A percentile compares a stretch with the other conserved stretches of the same genome.
Evolutionary conservation across 1,140 invertebrate species (phyloP).

Genomic region (Spodoptera litura): DNA sequence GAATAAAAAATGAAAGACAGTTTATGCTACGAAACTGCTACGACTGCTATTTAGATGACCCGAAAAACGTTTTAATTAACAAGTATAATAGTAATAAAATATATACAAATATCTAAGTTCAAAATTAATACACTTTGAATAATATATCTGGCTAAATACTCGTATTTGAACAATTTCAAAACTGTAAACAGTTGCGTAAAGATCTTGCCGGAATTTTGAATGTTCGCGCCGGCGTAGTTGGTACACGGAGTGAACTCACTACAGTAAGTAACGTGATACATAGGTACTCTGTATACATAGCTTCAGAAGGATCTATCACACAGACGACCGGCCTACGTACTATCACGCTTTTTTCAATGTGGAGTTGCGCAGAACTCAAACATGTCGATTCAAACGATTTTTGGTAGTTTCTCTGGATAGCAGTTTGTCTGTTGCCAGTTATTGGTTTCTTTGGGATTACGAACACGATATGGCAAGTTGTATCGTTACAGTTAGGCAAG

Average conservation of each 20-base stretch:
- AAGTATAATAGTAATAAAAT: too few relatives aligned
- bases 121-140: background rate
- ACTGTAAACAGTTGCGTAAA: constrained; percentile 10
- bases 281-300: constrained; percentile 30
- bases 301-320: constrained; percentile 35
- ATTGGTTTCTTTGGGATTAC: background rate
- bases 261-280: constrained; percentile 34
- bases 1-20: too few relatives aligned
- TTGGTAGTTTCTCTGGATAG: constrained; percentile 11
- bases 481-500: too few relatives aligned
- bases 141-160: background rate
- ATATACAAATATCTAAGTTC: too few relatives aligned
- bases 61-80: too few relatives aligned
- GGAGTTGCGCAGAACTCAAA: constrained; percentile 28
- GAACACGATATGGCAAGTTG: too few relatives aligned
- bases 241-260: constrained; percentile 21
- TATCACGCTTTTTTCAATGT: constrained; percentile 30
- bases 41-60: too few relatives aligned
- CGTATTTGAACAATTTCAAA: constrained; percentile 6
- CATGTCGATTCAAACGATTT: constrained; percentile 30
- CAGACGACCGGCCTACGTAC: constrained; percentile 33
- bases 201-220: constrained; percentile 15
- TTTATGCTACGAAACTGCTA: too few relatives aligned
- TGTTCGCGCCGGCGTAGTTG: constrained; percentile 34
- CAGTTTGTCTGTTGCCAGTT: background rate